Evolutionary conservation across 2,113 vertebrate species (phyloP).

Genomic region (Heptranchias perlo): DNA sequence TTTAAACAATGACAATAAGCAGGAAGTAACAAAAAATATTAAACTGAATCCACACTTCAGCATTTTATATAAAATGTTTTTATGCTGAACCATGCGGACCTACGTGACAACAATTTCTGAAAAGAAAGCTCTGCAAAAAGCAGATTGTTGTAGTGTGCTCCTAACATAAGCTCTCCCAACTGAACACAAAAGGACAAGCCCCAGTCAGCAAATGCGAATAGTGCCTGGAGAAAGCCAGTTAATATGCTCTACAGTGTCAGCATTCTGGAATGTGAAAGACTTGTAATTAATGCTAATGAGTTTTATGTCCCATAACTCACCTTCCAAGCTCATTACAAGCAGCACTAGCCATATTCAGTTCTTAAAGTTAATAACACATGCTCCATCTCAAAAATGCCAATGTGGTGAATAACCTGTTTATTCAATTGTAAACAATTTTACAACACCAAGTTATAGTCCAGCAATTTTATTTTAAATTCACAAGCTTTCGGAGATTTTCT

Average conservation of each 20-base stretch:
- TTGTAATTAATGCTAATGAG: slow-evolving; percentile 20
- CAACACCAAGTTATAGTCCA: no score
- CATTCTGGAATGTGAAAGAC: slow-evolving; percentile 16
- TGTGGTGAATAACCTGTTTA: background rate
- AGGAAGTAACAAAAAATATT: background rate
- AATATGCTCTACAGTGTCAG: slow-evolving; percentile 20
- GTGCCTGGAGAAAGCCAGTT: slow-evolving; percentile 28
- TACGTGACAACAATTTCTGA: background rate
- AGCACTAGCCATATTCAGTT: background rate
- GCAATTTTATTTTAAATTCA: no score
- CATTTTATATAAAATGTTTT: background rate
- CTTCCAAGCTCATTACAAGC: slow-evolving; percentile 17
- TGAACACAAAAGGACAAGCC: slow-evolving; percentile 21
- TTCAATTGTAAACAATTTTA: no score
- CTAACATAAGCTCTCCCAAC: background rate
- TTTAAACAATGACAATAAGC: background rate
- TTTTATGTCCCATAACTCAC: slow-evolving; percentile 12
- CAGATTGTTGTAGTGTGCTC: background rate
- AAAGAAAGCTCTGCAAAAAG: background rate
- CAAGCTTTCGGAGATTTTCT: no score
- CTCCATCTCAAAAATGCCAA: slow-evolving; percentile 23
- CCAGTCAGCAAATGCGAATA: background rate
- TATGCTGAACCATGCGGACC: background rate
- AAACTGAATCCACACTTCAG: background rate
- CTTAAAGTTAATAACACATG: slow-evolving; percentile 6